These are phyloP conservation scores for Platycheirus rosarum DNA, from an alignment of 2,888 invertebrate genomes.

Conservation along the genomic window DNA sequence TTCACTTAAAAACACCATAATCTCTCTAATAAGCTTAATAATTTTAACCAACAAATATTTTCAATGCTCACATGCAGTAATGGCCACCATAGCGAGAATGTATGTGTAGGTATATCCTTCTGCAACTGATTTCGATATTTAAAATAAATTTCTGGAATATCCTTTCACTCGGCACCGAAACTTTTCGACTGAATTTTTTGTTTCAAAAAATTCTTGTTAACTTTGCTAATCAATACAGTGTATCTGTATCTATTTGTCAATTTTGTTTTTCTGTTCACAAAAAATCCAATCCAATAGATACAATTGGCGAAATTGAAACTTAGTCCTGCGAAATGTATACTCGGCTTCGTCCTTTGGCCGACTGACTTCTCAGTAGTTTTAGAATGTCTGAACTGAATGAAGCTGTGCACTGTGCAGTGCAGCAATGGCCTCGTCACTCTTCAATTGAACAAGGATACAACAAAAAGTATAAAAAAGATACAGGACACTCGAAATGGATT, in stretches of 20 bases:
- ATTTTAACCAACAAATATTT: conserved; percentile 22
- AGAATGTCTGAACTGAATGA: conserved; percentile 43
- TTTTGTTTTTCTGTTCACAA: conserved; percentile 1
- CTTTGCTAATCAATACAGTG: conserved; percentile 46
- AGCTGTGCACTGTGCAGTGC: conserved; percentile 37
- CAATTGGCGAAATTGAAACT: conserved; percentile 42
- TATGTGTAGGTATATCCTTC: background rate
- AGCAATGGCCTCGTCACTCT: background rate
- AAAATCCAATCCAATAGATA: conserved; percentile 13
- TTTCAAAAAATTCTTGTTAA: conserved; percentile 2
- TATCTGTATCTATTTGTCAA: conserved; percentile 2
- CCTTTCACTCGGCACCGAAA: conserved; percentile 37
- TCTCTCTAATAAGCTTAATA: conserved; percentile 11
- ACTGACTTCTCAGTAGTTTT: conserved; percentile 58
- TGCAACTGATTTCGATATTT: background rate
- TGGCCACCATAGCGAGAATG: conserved; percentile 52
- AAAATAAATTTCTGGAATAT: conserved; percentile 11
- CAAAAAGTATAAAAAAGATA: conserved; percentile 16
- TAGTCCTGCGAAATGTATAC: conserved; percentile 52
- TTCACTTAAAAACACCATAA: background rate
- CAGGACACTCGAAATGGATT: conserved; percentile 69
- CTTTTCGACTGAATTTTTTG: conserved; percentile 42
- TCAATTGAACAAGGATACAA: conserved; percentile 25
- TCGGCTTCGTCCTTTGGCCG: conserved; percentile 58
- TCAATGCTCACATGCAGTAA: conserved; percentile 61